A percentile compares a stretch with the other conserved stretches of the same genome.
These are phyloP conservation scores for Xenotilapia longispinis DNA, from an alignment of 2,113 vertebrate genomes.

Conservation along the genomic window DNA sequence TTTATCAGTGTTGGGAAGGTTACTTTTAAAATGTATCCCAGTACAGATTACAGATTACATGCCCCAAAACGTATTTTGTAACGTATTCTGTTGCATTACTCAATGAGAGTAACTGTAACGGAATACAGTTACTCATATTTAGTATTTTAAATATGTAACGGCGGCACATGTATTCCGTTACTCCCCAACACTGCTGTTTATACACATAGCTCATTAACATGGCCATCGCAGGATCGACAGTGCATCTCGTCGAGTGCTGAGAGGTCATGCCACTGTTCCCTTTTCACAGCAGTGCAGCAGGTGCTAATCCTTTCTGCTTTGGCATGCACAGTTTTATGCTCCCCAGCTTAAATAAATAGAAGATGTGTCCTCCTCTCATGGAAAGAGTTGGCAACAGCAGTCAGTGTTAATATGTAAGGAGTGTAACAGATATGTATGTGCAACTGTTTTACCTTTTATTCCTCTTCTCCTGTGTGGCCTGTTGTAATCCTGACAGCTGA, in stretches of 20 bases:
- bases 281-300: not conserved
- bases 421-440: not conserved
- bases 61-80: not conserved
- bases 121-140: not conserved
- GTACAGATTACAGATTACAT: not conserved
- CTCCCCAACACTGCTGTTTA: not conserved
- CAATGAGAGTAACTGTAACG: not conserved
- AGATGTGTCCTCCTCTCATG: not conserved
- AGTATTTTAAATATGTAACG: not conserved
- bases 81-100: not conserved
- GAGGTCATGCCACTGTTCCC: not conserved
- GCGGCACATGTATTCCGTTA: not conserved
- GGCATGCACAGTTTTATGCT: not conserved
- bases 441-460: not conserved
- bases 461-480: not conserved
- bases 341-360: conserved; percentile 10
- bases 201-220: not conserved
- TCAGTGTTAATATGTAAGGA: not conserved
- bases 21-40: not conserved
- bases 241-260: not conserved
- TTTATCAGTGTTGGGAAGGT: not conserved
- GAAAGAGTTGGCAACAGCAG: not conserved
- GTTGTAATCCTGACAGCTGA: not conserved
- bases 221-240: not conserved
- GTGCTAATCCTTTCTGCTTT: not conserved